Percentiles rank a stretch among this genome's conserved stretches.
phyloP scores from a whole-genome alignment of 2,888 invertebrate genomes.

The Eumacrocentrus americanus region DNA sequence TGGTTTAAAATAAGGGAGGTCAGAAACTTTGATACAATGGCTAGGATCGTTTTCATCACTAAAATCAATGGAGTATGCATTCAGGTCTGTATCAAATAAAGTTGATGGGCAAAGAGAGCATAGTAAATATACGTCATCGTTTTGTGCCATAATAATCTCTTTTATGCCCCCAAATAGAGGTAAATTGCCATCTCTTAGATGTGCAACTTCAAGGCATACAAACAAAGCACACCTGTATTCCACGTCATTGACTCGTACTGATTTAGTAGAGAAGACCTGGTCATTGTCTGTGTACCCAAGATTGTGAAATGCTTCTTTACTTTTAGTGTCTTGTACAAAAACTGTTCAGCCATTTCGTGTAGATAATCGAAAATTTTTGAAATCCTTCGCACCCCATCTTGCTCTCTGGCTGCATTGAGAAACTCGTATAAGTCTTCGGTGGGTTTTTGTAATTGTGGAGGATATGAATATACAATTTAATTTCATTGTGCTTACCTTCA shows the following conservation, averaged over 20 bases:
- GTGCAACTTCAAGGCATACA: constrained; percentile 27
- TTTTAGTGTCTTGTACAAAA: too few species aligned
- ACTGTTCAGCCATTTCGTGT: too few species aligned
- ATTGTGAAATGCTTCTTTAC: not conserved
- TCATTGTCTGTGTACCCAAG: constrained; percentile 21
- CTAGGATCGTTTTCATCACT: constrained; percentile 10
- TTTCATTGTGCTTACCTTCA: constrained; percentile 36
- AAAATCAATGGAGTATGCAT: constrained; percentile 29
- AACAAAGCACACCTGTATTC: constrained; percentile 30
- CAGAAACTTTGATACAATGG: constrained; percentile 18
- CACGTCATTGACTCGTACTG: constrained; percentile 27
- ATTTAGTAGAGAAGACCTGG: constrained; percentile 17
- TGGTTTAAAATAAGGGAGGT: constrained; percentile 32
- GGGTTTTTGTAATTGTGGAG: too few species aligned
- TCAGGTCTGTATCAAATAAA: constrained; percentile 25
- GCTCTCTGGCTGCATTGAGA: too few species aligned
- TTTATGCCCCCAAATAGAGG: constrained; percentile 27
- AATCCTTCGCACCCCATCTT: too few species aligned
- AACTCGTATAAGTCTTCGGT: too few species aligned
- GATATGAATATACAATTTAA: too few species aligned
- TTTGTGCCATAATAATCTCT: constrained; percentile 29
- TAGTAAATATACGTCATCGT: constrained; percentile 20
- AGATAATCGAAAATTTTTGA: too few species aligned
- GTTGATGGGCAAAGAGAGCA: constrained; percentile 27
- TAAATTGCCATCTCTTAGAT: constrained; percentile 23